Evolutionary conservation across 2,888 invertebrate genomes (phyloP).

Genomic region (Drosophila subsilvestris): DNA sequence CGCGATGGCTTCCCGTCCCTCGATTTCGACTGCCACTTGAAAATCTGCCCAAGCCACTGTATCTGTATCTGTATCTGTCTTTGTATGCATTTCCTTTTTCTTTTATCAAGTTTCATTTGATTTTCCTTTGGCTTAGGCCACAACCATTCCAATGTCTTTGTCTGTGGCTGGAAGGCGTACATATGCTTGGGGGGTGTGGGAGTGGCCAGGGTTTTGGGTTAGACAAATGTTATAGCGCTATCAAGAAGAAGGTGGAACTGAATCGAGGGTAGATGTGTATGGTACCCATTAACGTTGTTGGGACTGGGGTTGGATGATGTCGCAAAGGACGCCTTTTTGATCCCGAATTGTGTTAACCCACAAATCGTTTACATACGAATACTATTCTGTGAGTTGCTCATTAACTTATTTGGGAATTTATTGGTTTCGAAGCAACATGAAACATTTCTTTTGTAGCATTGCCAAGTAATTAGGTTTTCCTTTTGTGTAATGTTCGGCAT

Average conservation of each 20-base stretch:
- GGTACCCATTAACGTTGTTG: conserved; percentile 21
- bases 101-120: conserved; percentile 66
- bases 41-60: conserved; percentile 49
- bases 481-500: background rate
- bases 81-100: conserved; percentile 41
- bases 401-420: too few relatives aligned
- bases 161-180: conserved; percentile 36
- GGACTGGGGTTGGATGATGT: conserved; percentile 1
- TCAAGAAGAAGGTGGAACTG: conserved; percentile 16
- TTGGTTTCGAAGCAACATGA: too few relatives aligned
- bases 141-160: conserved; percentile 26
- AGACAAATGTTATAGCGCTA: conserved; percentile 40
- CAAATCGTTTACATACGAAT: conserved; percentile 12
- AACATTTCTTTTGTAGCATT: too few relatives aligned
- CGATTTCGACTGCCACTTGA: conserved; percentile 55
- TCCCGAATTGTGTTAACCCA: background rate
- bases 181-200: conserved; percentile 48
- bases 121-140: conserved; percentile 53
- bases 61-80: conserved; percentile 31
- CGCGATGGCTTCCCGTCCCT: too few relatives aligned
- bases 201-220: conserved; percentile 44
- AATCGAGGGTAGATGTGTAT: conserved; percentile 7
- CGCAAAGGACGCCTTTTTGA: background rate
- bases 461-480: too few relatives aligned
- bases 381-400: too few relatives aligned